These are phyloP conservation scores for Promerops cafer DNA, from an alignment of 2,113 vertebrate species.

Conservation along the genomic window DNA sequence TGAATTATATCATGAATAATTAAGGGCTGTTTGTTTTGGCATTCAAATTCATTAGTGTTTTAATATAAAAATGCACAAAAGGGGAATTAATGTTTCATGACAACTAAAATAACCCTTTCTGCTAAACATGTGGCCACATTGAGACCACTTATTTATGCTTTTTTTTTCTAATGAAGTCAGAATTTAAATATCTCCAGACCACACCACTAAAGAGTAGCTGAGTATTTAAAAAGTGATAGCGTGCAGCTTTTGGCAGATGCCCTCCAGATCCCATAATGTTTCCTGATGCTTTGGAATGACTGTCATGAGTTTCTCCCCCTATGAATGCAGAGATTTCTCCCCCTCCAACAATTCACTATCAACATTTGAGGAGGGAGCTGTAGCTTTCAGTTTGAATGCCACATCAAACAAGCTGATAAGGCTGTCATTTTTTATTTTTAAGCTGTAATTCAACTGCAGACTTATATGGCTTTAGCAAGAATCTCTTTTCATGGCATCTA, in stretches of 20 bases:
- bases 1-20: conserved; percentile 19
- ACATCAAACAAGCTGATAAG: neutral
- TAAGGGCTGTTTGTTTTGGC: neutral
- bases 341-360: neutral
- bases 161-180: neutral
- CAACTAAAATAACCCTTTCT: conserved; percentile 4
- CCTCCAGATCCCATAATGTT: neutral
- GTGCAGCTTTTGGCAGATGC: neutral
- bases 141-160: neutral
- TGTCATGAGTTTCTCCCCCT: neutral
- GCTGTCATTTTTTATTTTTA: neutral
- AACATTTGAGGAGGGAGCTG: neutral
- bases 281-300: neutral
- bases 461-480: neutral
- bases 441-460: neutral
- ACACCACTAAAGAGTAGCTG: neutral
- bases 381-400: neutral
- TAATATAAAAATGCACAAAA: neutral
- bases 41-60: conserved; percentile 13
- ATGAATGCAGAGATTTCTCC: neutral
- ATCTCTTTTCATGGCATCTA: neutral
- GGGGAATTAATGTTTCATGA: conserved; percentile 2
- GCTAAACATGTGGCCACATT: neutral
- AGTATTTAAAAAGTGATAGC: neutral
- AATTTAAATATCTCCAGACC: neutral